Evolutionary conservation across 2,888 invertebrate genomes (phyloP), one percentile per base, ranked within the genome.

Genomic region (Protodeltote pygarga): DNA sequence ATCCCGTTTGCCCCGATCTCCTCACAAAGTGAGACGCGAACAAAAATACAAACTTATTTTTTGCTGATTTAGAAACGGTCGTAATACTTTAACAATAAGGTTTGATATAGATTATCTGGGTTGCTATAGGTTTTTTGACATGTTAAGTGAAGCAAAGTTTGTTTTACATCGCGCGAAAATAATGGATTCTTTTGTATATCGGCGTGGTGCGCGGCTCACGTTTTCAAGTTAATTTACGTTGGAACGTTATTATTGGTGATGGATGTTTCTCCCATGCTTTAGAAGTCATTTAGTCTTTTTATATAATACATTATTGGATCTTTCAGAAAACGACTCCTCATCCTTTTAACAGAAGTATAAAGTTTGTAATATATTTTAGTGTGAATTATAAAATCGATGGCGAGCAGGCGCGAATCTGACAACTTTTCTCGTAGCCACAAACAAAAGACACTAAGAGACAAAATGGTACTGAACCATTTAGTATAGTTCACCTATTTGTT

Each of bases 1-100:
- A 89, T 89, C 87, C 88, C 84, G 81, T 89, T 89, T 67, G 47
- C 62, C 74, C 77, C 75, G 72, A 73, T 78, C 80, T 77, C 77
- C 82, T 79, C 68, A 66, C 63, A 66, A 73, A 83, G 82, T 75
- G 75, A 72, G 75, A 81, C 76, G 53, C 48, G 41, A n/a, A 17
- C 28, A 55, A 50, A 53, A 65, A 64, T 55, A 57, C 57, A 19
- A 50, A 55, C 13, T 45, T 50, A 31, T 40, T 54, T 51, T 39
- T 24, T 40, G 14, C 41, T n/a, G 21, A 44, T 39, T 33, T 44
- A 34, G 23, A 20, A 62, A 62, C 45, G 48, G 47, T 65, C 60
- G 58, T 63, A 53, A 50, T 16, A n/a, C 5, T 14, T 3, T 14
- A 5, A 25, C 3, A 28, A 50, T 55, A 58, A 45, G 52, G 41